Base-by-base conservation (phyloP, 1,140 invertebrate species). In the Leptoteleia sp. region DNA sequence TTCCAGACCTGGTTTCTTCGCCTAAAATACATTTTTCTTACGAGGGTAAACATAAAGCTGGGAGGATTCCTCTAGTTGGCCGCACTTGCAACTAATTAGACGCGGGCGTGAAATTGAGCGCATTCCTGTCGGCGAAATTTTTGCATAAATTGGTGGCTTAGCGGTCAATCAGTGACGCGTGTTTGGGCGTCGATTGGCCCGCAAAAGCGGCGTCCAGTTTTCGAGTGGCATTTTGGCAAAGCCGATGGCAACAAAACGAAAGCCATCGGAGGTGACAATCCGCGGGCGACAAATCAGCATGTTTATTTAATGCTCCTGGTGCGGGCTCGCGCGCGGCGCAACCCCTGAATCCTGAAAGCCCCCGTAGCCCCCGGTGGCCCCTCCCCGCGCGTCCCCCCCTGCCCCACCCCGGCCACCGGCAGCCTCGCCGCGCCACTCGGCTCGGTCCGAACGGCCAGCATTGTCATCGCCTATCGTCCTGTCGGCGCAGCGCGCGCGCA, bases 221-320 rank as follows among this genome's bases (percentile, higher is more conserved):
- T 71, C 50, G 70, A 79, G 59, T 75, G 59, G 54, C 55, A 45
- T 48, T 64, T 62, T 16, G 61, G 59, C 13, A 67, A 62, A 55
- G 47, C 47, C 73, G 70, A 83, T 81, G 81, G n/a, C 77, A 84
- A 84, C 80, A 81, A 84, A 84, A 84, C 84, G 80, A 85, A 86
- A 85, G 79, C 83, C 84, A 84, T 87, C 84, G 82, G 80, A 82
- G 83, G 84, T 85, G 85, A 86, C 84, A 85, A 85, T 85, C 81
- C 84, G 83, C 83, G 82, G 79, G 81, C 84, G 85, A 86, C 86
- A 86, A 87, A 87, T 86, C 86, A 86, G 83, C 82, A 82, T 85
- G 85, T 82, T 86, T 86, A 86, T 87, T 85, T 86, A 87, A 87
- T 86, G 81, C 81, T 78, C 68, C 61, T 80, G 83, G 80, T 80